phyloP scores from a whole-genome alignment of 2,797 vertebrate species.

The Hippopotamyrus pictus region DNA sequence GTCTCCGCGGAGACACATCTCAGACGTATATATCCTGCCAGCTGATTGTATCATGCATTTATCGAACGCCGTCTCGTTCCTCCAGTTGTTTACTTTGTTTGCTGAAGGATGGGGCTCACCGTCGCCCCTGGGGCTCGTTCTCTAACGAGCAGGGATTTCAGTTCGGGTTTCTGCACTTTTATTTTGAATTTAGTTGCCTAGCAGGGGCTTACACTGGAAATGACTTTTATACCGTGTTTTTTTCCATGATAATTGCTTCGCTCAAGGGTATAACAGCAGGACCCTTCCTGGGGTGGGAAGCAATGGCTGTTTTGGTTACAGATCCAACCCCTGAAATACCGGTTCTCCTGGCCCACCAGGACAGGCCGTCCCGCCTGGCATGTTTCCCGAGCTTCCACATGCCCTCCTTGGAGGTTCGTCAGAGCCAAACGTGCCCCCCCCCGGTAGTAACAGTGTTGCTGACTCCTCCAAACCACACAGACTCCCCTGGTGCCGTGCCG shows the following conservation, averaged over 20 bases:
- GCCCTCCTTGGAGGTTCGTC: background rate
- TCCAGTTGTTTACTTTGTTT: background rate
- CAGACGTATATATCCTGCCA: background rate
- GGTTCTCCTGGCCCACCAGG: background rate
- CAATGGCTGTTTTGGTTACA: background rate
- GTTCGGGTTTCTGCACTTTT: background rate
- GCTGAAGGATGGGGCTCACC: background rate
- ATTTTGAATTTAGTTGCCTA: conserved; percentile 6
- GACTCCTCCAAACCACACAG: background rate
- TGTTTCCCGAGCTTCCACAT: background rate
- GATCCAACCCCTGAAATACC: background rate
- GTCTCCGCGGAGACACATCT: background rate
- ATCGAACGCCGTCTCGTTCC: background rate
- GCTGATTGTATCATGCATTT: background rate
- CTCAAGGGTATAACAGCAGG: background rate
- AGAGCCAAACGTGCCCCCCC: background rate
- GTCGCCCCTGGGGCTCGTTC: background rate
- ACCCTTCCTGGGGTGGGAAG: background rate
- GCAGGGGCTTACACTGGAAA: background rate
- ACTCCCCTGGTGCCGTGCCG: background rate
- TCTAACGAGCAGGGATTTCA: background rate
- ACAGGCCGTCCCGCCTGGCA: background rate
- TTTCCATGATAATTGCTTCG: background rate
- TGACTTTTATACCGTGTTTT: background rate
- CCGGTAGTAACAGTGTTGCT: background rate